phyloP scores from a whole-genome alignment of 2,113 vertebrate genomes.

The Pithys albifrons region DNA sequence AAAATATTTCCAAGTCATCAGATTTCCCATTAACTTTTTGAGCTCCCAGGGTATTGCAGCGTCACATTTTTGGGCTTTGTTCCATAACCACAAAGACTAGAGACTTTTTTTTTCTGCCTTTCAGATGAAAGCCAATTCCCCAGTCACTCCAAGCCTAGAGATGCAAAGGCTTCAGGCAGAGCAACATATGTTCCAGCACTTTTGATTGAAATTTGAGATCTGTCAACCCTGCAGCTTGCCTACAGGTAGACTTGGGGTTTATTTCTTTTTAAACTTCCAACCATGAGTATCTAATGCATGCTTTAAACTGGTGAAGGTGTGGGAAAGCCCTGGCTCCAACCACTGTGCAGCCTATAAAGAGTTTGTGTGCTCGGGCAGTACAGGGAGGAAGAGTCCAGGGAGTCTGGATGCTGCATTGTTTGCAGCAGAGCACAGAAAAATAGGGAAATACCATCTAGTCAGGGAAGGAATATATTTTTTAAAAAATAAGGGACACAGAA shows the following conservation, averaged over 20 bases:
- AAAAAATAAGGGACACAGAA: not conserved
- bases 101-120: not conserved
- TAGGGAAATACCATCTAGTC: not conserved
- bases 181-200: not conserved
- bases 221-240: not conserved
- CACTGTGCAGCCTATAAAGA: accelerated
- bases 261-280: not conserved
- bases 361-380: not conserved
- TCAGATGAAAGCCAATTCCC: not conserved
- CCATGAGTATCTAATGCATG: not conserved
- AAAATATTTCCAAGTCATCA: not conserved
- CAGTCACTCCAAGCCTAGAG: accelerated
- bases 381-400: not conserved
- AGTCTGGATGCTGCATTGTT: not conserved
- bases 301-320: not conserved
- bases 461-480: not conserved
- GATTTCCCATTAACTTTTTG: not conserved
- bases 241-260: not conserved
- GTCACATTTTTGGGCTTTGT: not conserved
- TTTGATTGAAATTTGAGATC: not conserved
- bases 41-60: not conserved
- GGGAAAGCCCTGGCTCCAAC: not conserved
- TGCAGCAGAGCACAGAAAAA: not conserved
- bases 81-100: conserved; percentile 1
- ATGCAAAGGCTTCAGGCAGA: not conserved